Evolutionary conservation across 2,888 invertebrate species (phyloP), one percentile per base, ranked within the genome.

Genomic region (Plebejus melissa): DNA sequence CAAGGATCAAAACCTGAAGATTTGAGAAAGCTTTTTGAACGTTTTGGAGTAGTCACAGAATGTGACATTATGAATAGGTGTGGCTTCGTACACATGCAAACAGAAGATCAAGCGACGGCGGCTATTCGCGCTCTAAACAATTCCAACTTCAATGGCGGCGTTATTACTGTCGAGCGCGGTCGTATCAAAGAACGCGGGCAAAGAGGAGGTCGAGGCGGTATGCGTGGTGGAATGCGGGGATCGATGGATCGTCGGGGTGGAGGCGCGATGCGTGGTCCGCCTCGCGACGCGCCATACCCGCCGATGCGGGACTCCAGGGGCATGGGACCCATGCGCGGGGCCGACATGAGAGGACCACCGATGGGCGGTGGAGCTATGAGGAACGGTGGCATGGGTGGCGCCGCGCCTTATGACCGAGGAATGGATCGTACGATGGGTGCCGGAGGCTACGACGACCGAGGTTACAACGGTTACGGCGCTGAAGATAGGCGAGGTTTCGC

Each of bases 51-150:
- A 76, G 98, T 99, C 6, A 97, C 97, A 28, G 98, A 99, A 89
- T 98, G 98, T 89, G 98, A 98, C 87, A 97, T 99, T 77, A 97
- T 98, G 94, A 98, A 98, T 88, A 96, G 98, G 78, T 99, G 98
- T 88, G 98, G 98, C 11, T 99, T 99, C 91, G 97, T 99, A 74
- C 98, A 98, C 89, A 96, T 98, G 96, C 96, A 97, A 84, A 96
- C 96, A 32, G 95, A 96, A 82, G 96, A 97, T 75, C 96, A 98
- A 88, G 98, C 98, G 3, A 94, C 95, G 71, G 95, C 95, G 76
- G 98, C 98, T 0, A 97, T 98, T 81, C 95, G 96, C 79, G 96
- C 96, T 50, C 90, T 98, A 50, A 96, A 98, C 88, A 97, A 97
- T 82, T 94, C 96, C 1, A 95, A 96, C 74, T 97, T 98, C 87